phyloP scores from a whole-genome alignment of 1,140 invertebrate species.

The Neelides sp. region DNA sequence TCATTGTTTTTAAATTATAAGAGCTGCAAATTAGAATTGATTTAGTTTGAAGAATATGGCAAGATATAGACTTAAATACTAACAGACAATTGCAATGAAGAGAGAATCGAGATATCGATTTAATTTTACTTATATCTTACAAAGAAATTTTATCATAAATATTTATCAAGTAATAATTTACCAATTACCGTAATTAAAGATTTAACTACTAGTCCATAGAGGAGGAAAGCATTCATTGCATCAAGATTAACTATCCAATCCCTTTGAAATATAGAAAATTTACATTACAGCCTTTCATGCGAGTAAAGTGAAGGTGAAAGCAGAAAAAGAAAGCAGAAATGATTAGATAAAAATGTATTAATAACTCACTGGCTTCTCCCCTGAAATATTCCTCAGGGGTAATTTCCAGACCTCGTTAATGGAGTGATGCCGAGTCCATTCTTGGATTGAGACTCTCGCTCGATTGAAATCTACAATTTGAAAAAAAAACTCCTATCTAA shows the following conservation, averaged over 20 bases:
- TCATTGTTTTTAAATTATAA: neutral
- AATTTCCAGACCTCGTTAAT: slow-evolving; percentile 28
- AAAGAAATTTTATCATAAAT: too few species aligned
- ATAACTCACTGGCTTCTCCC: slow-evolving; percentile 27
- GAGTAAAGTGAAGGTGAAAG: neutral
- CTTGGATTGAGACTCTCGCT: slow-evolving; percentile 27
- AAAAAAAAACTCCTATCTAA: slow-evolving; percentile 6
- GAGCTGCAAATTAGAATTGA: neutral
- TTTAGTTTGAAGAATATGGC: neutral
- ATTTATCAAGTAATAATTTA: neutral
- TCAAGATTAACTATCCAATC: neutral
- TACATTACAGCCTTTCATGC: neutral
- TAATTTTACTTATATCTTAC: too few species aligned
- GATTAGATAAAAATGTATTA: neutral
- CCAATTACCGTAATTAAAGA: neutral
- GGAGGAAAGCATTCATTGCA: neutral
- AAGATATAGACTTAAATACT: neutral
- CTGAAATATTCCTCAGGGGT: slow-evolving; percentile 24
- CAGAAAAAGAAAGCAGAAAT: neutral
- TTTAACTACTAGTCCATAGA: neutral
- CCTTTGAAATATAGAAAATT: neutral
- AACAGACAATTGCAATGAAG: slow-evolving; percentile 4
- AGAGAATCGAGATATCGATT: too few species aligned
- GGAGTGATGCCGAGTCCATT: slow-evolving; percentile 25
- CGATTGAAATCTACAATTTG: slow-evolving; percentile 28